phyloP scores from a whole-genome alignment of 2,888 invertebrate genomes.

The Deroplatys truncata region DNA sequence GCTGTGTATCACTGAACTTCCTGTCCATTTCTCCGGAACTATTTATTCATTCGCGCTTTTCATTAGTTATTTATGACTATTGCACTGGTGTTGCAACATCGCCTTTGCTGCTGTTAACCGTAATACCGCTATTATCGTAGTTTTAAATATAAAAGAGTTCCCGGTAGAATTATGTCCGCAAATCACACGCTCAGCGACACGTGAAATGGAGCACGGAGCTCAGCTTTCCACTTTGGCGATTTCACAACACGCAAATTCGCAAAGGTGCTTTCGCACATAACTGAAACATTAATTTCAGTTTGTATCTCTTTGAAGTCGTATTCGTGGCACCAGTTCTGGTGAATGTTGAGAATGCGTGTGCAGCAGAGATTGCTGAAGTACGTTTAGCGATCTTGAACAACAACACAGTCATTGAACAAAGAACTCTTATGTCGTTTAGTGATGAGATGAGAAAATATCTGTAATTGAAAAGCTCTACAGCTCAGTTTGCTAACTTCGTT shows the following conservation, averaged over 20 bases:
- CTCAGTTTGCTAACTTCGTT: too few relatives aligned
- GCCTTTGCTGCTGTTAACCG: not conserved
- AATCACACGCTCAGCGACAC: not conserved
- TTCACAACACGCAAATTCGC: not conserved
- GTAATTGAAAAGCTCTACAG: too few relatives aligned
- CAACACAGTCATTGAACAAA: too few relatives aligned
- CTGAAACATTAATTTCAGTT: too few relatives aligned
- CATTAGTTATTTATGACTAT: not conserved
- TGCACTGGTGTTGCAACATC: not conserved
- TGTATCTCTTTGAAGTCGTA: too few relatives aligned
- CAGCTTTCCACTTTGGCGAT: not conserved
- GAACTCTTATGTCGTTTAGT: too few relatives aligned
- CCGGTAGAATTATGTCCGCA: not conserved
- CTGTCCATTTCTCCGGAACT: not conserved
- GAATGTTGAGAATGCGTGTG: too few relatives aligned
- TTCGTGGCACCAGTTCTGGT: too few relatives aligned
- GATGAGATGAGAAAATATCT: too few relatives aligned
- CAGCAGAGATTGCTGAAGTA: too few relatives aligned
- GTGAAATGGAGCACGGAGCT: not conserved
- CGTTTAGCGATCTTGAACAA: too few relatives aligned
- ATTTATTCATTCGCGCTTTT: not conserved
- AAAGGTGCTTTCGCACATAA: not conserved
- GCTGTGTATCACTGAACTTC: not conserved
- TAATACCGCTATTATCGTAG: not conserved
- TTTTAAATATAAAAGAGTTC: not conserved